These are phyloP conservation scores for Xanthorhoe designata DNA, from an alignment of 2,888 invertebrate genomes.

Conservation along the genomic window DNA sequence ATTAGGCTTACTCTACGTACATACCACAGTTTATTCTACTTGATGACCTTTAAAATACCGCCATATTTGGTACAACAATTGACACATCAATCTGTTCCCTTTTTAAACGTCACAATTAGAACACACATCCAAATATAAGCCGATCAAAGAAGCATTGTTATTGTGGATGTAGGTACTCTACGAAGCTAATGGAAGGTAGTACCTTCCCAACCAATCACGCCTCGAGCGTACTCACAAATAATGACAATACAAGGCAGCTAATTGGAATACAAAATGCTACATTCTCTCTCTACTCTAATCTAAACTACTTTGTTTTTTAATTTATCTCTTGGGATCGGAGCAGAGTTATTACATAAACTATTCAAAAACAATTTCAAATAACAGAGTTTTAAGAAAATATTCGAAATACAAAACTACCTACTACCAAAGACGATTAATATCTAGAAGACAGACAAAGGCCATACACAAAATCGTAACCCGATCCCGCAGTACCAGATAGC, in stretches of 20 bases:
- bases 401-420: not conserved
- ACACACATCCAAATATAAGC: slow-evolving; percentile 7
- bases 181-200: not conserved
- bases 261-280: slow-evolving; percentile 5
- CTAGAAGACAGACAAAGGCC: too few species aligned
- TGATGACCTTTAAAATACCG: not conserved
- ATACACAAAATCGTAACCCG: too few species aligned
- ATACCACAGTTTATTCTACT: not conserved
- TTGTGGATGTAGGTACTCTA: slow-evolving; percentile 6
- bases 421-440: too few species aligned
- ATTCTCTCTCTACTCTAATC: not conserved
- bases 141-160: slow-evolving; percentile 16
- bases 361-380: not conserved
- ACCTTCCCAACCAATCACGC: slow-evolving; percentile 10
- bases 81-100: not conserved
- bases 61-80: not conserved
- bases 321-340: not conserved
- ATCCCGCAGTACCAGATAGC: too few species aligned
- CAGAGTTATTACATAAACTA: not conserved
- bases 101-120: slow-evolving; percentile 4
- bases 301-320: not conserved
- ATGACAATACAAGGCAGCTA: slow-evolving; percentile 13
- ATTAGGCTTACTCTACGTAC: too few species aligned
- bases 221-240: slow-evolving; percentile 16
- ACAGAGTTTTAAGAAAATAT: not conserved